Percentiles rank a stretch among this genome's conserved stretches.
Evolutionary conservation across 1,140 invertebrate genomes (phyloP).

Genomic region (Drosophila sproati): DNA sequence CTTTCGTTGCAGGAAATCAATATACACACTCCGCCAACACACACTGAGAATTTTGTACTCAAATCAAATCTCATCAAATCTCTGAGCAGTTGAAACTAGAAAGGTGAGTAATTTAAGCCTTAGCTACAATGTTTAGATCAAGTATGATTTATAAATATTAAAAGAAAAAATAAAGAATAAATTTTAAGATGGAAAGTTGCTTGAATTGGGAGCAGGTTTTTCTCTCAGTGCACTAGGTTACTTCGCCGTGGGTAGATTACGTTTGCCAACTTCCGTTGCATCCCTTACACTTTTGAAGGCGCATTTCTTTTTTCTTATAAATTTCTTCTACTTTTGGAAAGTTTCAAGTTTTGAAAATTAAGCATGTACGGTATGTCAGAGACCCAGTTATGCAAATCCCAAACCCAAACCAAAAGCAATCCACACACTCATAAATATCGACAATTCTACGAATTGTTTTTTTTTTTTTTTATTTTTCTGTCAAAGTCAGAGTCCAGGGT

Average conservation of each 20-base stretch:
- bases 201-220: no score
- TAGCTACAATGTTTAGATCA: no score
- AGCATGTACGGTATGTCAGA: slow-evolving; percentile 64
- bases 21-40: slow-evolving; percentile 32
- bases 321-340: slow-evolving; percentile 27
- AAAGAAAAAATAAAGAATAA: no score
- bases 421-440: slow-evolving; percentile 78
- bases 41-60: not conserved
- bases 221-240: no score
- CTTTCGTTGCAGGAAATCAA: slow-evolving; percentile 67
- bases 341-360: slow-evolving; percentile 54
- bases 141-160: no score
- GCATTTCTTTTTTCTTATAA: slow-evolving; percentile 19
- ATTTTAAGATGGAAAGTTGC: not conserved
- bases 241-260: not conserved
- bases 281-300: slow-evolving; percentile 25
- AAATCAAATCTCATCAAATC: no score
- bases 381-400: slow-evolving; percentile 80
- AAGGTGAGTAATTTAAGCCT: no score
- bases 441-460: slow-evolving; percentile 71
- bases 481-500: slow-evolving; percentile 46
- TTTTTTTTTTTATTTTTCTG: slow-evolving; percentile 11
- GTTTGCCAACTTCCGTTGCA: slow-evolving; percentile 33
- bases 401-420: slow-evolving; percentile 33
- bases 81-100: no score